These are phyloP conservation scores for Neria commutata DNA, from an alignment of 2,888 invertebrate species.

Conservation along the genomic window DNA sequence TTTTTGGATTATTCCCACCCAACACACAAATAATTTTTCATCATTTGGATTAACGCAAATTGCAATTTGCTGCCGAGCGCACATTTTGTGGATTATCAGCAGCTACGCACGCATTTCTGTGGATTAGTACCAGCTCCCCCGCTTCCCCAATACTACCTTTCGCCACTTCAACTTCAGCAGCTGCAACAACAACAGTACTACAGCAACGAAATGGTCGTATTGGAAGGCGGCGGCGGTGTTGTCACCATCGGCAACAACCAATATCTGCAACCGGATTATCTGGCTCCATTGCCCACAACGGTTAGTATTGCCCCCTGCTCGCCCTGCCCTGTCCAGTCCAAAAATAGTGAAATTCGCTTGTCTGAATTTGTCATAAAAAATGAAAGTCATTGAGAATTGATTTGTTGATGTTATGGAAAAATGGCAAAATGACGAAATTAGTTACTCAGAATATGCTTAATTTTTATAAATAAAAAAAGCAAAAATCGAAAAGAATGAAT, in stretches of 20 bases:
- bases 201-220: slow-evolving; percentile 76
- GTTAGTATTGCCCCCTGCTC: slow-evolving; percentile 71
- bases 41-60: no score
- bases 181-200: not conserved
- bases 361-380: not conserved
- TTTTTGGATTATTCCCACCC: slow-evolving; percentile 14
- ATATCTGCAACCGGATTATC: slow-evolving; percentile 95
- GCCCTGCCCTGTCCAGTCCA: slow-evolving; percentile 7
- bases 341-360: not conserved
- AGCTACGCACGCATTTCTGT: slow-evolving; percentile 25
- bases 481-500: not conserved
- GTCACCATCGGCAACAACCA: slow-evolving; percentile 89
- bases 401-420: not conserved
- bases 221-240: slow-evolving; percentile 90
- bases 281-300: slow-evolving; percentile 92
- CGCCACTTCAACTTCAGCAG: not conserved
- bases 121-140: slow-evolving; percentile 39
- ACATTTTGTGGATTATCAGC: slow-evolving; percentile 5
- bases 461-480: not conserved
- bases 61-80: slow-evolving; percentile 14
- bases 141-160: not conserved
- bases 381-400: not conserved
- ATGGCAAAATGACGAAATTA: not conserved
- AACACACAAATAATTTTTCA: no score
- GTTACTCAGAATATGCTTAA: not conserved